phyloP scores from a whole-genome alignment of 1,140 invertebrate genomes.

The Papilio aristodemus region DNA sequence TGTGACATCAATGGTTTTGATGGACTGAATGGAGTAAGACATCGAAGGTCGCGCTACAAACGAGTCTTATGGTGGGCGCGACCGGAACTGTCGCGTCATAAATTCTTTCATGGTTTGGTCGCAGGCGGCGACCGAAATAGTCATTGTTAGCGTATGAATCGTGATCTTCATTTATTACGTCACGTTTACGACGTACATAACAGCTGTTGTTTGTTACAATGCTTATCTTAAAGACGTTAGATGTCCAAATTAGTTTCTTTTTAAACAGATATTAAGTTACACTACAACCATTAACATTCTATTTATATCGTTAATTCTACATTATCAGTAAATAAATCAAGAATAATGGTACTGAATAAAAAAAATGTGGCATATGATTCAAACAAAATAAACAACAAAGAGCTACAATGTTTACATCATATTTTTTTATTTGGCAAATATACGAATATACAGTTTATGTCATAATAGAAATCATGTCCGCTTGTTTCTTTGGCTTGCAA shows the following conservation, averaged over 20 bases:
- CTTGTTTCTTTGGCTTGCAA: too few species aligned
- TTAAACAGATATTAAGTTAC: too few species aligned
- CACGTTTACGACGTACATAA: constrained; percentile 12
- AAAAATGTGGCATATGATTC: too few species aligned
- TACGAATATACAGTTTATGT: too few species aligned
- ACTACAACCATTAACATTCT: neutral
- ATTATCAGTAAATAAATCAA: too few species aligned
- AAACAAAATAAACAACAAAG: too few species aligned
- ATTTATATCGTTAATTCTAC: too few species aligned
- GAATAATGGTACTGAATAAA: too few species aligned
- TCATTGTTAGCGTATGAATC: neutral
- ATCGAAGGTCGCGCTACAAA: constrained; percentile 7
- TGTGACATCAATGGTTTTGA: constrained; percentile 17
- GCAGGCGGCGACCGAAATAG: constrained; percentile 20
- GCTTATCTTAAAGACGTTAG: neutral
- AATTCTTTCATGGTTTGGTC: constrained; percentile 17
- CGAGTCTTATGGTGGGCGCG: neutral
- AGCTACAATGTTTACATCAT: too few species aligned
- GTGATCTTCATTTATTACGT: constrained; percentile 18
- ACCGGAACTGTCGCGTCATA: constrained; percentile 20
- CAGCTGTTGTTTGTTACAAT: neutral
- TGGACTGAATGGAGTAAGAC: constrained; percentile 10
- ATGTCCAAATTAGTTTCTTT: neutral
- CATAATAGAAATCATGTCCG: too few species aligned
- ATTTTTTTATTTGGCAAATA: too few species aligned